phyloP scores from a whole-genome alignment of 2,113 vertebrate species.

The Pycnonotus jocosus region DNA sequence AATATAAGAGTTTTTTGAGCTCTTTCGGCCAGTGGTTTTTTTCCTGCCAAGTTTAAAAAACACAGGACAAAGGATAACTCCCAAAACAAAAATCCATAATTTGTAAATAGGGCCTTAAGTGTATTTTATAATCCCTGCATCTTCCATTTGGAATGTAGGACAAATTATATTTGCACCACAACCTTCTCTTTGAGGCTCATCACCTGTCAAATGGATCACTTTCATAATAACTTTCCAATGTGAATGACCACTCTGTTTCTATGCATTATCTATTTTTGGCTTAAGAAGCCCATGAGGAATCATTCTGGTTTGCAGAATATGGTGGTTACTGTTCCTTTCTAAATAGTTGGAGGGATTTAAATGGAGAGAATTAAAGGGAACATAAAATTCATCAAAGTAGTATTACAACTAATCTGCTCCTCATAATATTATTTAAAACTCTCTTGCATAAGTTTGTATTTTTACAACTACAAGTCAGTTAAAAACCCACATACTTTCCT shows the following conservation, averaged over 20 bases:
- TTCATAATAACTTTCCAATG: background rate
- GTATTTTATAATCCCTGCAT: background rate
- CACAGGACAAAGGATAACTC: background rate
- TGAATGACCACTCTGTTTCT: background rate
- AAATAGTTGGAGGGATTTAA: background rate
- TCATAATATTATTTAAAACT: background rate
- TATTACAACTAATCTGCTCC: background rate
- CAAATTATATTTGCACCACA: background rate
- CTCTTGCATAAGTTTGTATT: background rate
- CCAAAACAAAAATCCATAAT: background rate
- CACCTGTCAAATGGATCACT: background rate
- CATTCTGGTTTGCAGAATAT: background rate
- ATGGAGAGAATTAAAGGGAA: background rate
- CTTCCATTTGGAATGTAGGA: background rate
- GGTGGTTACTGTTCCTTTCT: background rate
- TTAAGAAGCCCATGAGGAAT: background rate
- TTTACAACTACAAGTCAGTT: background rate
- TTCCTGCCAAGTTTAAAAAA: background rate
- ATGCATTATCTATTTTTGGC: background rate
- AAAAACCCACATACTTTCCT: background rate
- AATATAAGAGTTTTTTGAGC: background rate
- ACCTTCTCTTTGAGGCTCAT: background rate
- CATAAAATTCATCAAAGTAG: background rate
- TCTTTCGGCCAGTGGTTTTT: background rate
- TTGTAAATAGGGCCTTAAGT: background rate